phyloP scores from a whole-genome alignment of 2,797 vertebrate species.

The Champsocephalus gunnari region DNA sequence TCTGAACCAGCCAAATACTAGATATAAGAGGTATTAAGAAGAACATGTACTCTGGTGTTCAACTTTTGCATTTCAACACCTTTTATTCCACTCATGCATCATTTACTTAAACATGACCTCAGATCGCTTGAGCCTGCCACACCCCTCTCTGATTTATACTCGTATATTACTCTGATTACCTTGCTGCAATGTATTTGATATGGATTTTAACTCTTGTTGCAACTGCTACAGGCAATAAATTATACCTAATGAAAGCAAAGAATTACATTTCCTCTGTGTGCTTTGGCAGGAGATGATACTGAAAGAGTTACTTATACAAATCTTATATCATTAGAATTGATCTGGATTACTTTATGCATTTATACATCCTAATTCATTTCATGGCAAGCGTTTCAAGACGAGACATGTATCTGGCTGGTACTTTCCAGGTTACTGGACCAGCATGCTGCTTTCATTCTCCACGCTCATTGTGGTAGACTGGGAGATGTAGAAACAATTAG shows the following conservation, averaged over 20 bases:
- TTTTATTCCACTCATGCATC: background rate
- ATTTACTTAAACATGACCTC: conserved; percentile 2
- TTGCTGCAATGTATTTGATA: background rate
- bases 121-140: background rate
- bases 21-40: conserved; percentile 1
- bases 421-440: conserved; percentile 64
- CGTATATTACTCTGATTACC: background rate
- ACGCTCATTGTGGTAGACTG: conserved; percentile 50
- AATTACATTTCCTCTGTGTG: background rate
- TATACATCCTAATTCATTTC: conserved; percentile 2
- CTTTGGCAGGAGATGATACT: background rate
- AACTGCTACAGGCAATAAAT: background rate
- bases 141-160: background rate
- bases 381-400: conserved; percentile 24
- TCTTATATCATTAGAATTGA: background rate
- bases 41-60: background rate
- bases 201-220: conserved; percentile 1
- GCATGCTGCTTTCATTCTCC: conserved; percentile 41
- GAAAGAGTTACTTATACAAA: background rate
- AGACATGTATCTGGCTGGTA: conserved; percentile 39
- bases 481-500: conserved; percentile 29
- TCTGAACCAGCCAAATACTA: conserved; percentile 13
- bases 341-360: background rate
- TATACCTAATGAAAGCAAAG: background rate
- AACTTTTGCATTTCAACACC: background rate